phyloP scores from a whole-genome alignment of 2,888 invertebrate genomes.

The Dichetophora obliterata region DNA sequence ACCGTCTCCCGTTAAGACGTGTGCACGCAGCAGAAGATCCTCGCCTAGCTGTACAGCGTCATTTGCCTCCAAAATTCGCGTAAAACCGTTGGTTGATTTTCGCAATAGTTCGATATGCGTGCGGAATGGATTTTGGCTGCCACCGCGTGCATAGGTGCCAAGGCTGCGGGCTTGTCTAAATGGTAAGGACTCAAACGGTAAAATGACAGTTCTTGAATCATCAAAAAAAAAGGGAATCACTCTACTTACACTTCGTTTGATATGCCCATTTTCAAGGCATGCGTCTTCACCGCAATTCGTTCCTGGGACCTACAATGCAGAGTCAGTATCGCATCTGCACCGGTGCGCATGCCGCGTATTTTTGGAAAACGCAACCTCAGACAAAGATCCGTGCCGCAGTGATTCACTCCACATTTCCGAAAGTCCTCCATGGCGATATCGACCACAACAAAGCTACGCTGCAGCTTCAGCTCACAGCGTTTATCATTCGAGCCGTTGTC shows the following conservation, averaged over 20 bases:
- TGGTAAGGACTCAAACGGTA: neutral
- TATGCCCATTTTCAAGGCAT: constrained; percentile 68
- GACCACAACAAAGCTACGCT: constrained; percentile 65
- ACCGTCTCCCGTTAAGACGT: constrained; percentile 74
- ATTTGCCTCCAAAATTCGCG: constrained; percentile 71
- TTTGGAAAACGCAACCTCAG: constrained; percentile 73
- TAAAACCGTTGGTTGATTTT: constrained; percentile 71
- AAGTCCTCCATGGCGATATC: constrained; percentile 71
- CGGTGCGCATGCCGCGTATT: constrained; percentile 72
- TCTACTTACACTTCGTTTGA: constrained; percentile 69
- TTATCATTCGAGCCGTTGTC: constrained; percentile 65
- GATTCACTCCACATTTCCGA: constrained; percentile 71
- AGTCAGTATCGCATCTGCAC: constrained; percentile 71
- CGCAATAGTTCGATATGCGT: constrained; percentile 72
- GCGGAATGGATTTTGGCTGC: constrained; percentile 72
- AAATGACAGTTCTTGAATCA: neutral
- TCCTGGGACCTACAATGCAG: constrained; percentile 74
- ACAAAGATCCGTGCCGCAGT: constrained; percentile 72
- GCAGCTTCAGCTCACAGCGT: constrained; percentile 61
- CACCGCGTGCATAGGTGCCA: constrained; percentile 72
- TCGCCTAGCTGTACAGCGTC: constrained; percentile 74
- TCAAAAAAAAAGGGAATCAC: too few species aligned
- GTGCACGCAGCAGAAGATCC: constrained; percentile 72
- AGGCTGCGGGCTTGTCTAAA: constrained; percentile 65
- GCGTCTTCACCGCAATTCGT: constrained; percentile 71